phyloP scores from a whole-genome alignment of 2,888 invertebrate species.

The Ichneumoninae sp. region DNA sequence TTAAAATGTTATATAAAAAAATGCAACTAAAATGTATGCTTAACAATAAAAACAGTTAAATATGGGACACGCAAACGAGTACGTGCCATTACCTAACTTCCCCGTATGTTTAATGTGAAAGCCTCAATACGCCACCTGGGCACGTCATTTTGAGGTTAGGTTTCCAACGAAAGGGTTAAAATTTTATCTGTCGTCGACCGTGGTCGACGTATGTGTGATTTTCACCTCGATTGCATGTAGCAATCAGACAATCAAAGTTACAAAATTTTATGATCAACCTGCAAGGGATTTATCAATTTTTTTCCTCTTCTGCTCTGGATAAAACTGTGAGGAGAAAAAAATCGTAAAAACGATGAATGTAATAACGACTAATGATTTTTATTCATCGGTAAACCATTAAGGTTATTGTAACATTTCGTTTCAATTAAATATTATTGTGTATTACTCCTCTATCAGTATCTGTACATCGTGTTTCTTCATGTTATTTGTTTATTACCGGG shows the following conservation, averaged over 20 bases:
- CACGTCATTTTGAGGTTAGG: constrained; percentile 62
- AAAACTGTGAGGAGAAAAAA: not conserved
- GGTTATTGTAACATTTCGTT: not conserved
- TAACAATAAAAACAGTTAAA: constrained; percentile 58
- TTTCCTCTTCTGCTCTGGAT: not conserved
- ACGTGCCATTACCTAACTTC: constrained; percentile 55
- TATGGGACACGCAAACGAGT: constrained; percentile 58
- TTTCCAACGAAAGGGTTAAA: not conserved
- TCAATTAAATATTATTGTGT: constrained; percentile 18
- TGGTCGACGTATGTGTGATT: not conserved
- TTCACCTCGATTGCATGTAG: not conserved
- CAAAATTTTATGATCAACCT: not conserved
- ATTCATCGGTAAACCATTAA: not conserved
- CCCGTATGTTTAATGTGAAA: constrained; percentile 54
- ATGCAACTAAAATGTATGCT: constrained; percentile 52
- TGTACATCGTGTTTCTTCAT: not conserved
- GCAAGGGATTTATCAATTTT: not conserved
- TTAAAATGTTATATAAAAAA: constrained; percentile 32
- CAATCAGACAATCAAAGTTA: not conserved
- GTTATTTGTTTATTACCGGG: not conserved
- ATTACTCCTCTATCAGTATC: constrained; percentile 8
- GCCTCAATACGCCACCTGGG: constrained; percentile 62
- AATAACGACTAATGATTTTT: constrained; percentile 19
- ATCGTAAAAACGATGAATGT: not conserved
- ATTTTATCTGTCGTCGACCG: not conserved